phyloP scores from a whole-genome alignment of 2,888 invertebrate genomes.

The Dioctria linearis region DNA sequence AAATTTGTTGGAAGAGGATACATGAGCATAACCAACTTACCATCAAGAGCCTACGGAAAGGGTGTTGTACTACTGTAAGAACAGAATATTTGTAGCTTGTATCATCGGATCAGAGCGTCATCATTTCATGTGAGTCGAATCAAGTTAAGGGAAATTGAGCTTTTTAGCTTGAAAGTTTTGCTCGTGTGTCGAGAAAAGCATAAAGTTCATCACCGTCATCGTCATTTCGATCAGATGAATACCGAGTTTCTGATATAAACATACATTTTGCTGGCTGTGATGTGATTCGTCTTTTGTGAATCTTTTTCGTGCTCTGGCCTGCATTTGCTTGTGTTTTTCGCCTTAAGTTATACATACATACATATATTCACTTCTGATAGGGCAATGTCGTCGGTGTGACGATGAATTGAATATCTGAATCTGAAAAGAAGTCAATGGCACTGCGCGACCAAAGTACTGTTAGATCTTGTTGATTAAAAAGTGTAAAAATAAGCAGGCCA shows the following conservation, averaged over 20 bases:
- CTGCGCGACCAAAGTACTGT: conserved; percentile 10
- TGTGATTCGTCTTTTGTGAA: neutral
- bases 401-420: conserved; percentile 24
- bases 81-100: neutral
- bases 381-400: neutral
- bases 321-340: neutral
- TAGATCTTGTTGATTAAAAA: conserved; percentile 21
- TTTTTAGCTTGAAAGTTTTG: neutral
- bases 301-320: neutral
- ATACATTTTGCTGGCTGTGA: neutral
- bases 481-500: neutral
- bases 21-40: neutral
- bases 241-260: neutral
- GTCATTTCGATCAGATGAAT: neutral
- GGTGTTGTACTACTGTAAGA: neutral
- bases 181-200: neutral
- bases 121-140: conserved; percentile 1
- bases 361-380: neutral
- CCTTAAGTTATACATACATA: neutral
- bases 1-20: neutral
- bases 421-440: conserved; percentile 23
- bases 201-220: neutral
- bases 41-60: neutral
- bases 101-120: neutral
- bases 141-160: neutral